A percentile compares a stretch with the other conserved stretches of the same genome.
Conservation (phyloP, 64 coral and sea anemone species). For the Pocillopora damicornis region DNA sequence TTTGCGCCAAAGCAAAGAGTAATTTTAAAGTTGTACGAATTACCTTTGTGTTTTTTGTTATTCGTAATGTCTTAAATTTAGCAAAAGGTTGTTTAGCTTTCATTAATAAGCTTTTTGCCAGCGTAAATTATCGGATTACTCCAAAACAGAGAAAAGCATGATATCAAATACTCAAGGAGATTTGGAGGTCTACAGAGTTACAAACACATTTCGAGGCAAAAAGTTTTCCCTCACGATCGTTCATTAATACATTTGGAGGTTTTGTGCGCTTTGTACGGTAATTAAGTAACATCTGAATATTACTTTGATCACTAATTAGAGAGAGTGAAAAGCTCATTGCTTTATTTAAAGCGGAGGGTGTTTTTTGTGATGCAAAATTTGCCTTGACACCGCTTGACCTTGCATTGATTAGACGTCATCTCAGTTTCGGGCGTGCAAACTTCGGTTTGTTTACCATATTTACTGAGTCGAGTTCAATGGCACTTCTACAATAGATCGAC, state of each 20-base stretch:
- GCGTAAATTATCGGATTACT: constrained; percentile 11
- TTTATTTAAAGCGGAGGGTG: background rate
- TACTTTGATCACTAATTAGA: background rate
- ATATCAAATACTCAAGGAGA: background rate
- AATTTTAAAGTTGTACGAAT: too few relatives aligned
- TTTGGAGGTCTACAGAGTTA: too few relatives aligned
- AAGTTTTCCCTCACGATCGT: too few relatives aligned
- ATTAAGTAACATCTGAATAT: background rate
- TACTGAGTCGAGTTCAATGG: background rate
- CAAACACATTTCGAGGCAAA: too few relatives aligned
- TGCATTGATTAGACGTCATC: background rate
- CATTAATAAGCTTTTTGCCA: constrained; percentile 2
- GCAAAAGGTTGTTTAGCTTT: background rate
- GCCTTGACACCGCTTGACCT: background rate
- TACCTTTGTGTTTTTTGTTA: background rate
- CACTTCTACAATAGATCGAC: constrained; percentile 6
- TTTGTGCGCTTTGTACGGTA: background rate
- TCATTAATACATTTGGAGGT: background rate
- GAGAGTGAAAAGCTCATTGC: background rate
- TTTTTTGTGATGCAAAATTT: constrained; percentile 42
- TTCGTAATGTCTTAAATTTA: background rate
- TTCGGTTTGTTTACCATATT: background rate
- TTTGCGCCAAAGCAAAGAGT: too few relatives aligned
- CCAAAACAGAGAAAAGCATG: background rate
- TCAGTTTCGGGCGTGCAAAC: background rate